phyloP scores from a whole-genome alignment of 2,113 vertebrate species.

The Emydocephalus ijimae region DNA sequence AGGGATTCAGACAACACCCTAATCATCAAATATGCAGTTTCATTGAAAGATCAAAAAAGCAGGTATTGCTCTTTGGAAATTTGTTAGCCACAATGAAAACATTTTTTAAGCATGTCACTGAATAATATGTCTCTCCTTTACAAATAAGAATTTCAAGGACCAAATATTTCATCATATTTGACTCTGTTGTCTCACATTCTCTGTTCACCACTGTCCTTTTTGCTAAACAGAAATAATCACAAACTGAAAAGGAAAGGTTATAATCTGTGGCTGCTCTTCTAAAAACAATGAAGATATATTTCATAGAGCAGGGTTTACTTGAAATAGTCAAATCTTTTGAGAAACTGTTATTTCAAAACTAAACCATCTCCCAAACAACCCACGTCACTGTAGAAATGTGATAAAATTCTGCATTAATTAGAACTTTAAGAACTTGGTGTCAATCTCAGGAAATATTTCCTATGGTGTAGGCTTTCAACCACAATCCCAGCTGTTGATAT shows the following conservation, averaged over 20 bases:
- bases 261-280: constrained; percentile 71
- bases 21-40: neutral
- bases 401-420: neutral
- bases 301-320: constrained; percentile 59
- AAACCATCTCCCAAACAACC: constrained; percentile 54
- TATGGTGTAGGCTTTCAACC: neutral
- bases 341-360: constrained; percentile 60
- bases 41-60: constrained; percentile 14
- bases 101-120: neutral
- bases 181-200: constrained; percentile 58
- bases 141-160: constrained; percentile 10
- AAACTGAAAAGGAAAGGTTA: constrained; percentile 52
- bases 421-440: constrained; percentile 12
- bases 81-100: neutral
- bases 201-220: constrained; percentile 41
- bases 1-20: neutral
- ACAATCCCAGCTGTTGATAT: neutral
- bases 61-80: neutral
- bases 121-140: neutral
- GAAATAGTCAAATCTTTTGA: constrained; percentile 66
- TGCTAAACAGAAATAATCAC: constrained; percentile 57
- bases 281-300: constrained; percentile 68
- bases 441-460: neutral
- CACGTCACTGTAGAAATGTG: constrained; percentile 48
- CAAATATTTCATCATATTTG: constrained; percentile 17